phyloP scores from a whole-genome alignment of 2,797 vertebrate species.

The Caiman crocodilus region DNA sequence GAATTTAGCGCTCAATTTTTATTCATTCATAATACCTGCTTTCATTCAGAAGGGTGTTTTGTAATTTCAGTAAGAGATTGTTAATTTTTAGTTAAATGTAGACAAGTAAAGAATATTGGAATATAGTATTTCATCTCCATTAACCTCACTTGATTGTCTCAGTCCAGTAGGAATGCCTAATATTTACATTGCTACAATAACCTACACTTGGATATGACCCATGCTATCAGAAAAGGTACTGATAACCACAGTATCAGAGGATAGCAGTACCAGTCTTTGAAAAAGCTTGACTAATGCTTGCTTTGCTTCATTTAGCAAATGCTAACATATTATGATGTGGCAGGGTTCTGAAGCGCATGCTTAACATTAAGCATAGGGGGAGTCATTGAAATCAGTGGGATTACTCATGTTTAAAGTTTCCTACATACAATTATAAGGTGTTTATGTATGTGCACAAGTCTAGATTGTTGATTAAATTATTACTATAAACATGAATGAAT shows the following conservation, averaged over 20 bases:
- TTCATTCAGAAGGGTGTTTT: background rate
- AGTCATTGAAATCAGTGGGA: conserved; percentile 27
- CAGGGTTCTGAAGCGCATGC: background rate
- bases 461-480: too few relatives aligned
- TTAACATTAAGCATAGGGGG: background rate
- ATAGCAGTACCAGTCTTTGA: conserved; percentile 43
- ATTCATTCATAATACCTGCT: background rate
- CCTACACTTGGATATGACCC: conserved; percentile 37
- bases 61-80: background rate
- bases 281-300: background rate
- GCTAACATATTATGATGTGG: background rate
- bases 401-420: conserved; percentile 23
- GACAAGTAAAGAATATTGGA: conserved; percentile 1
- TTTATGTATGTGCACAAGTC: background rate
- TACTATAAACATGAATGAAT: too few relatives aligned
- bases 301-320: background rate
- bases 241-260: conserved; percentile 46
- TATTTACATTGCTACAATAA: conserved; percentile 36
- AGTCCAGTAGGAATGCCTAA: background rate
- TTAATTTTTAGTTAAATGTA: conserved; percentile 34
- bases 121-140: conserved; percentile 17
- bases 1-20: background rate
- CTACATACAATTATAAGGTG: background rate
- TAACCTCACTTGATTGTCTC: background rate
- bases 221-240: conserved; percentile 39